A percentile compares a stretch with the other conserved stretches of the same genome.
These are phyloP conservation scores for Eilema caniola DNA, from an alignment of 2,888 invertebrate species.

Conservation along the genomic window DNA sequence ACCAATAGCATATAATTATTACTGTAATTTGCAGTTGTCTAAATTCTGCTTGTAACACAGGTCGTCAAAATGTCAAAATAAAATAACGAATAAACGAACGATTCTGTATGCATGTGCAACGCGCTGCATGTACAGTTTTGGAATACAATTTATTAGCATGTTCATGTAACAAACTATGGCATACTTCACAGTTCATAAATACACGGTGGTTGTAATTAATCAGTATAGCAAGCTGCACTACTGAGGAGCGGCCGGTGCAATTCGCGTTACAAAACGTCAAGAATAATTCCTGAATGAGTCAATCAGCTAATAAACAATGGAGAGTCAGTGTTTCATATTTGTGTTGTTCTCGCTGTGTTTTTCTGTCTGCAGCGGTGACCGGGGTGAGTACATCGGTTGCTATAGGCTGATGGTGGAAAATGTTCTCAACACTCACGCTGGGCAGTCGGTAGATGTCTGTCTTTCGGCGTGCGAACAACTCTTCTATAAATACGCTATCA, in stretches of 20 bases:
- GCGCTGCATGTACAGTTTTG: slow-evolving; percentile 34
- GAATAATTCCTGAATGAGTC: slow-evolving; percentile 60
- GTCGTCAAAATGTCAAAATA: slow-evolving; percentile 41
- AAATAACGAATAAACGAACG: slow-evolving; percentile 29
- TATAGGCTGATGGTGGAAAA: slow-evolving; percentile 70
- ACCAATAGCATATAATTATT: too few relatives aligned
- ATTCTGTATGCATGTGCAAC: slow-evolving; percentile 8
- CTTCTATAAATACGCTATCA: slow-evolving; percentile 79
- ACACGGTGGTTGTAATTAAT: slow-evolving; percentile 25
- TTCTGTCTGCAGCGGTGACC: slow-evolving; percentile 60
- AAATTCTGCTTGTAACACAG: slow-evolving; percentile 7
- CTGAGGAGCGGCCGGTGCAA: slow-evolving; percentile 31
- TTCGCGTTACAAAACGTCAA: slow-evolving; percentile 53
- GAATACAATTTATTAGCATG: slow-evolving; percentile 21
- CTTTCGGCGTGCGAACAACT: slow-evolving; percentile 80
- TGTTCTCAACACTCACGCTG: slow-evolving; percentile 78
- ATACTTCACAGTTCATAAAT: slow-evolving; percentile 35
- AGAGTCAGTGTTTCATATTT: slow-evolving; percentile 54
- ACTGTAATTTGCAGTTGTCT: too few relatives aligned
- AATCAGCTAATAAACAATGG: slow-evolving; percentile 67
- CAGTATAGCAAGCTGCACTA: slow-evolving; percentile 28
- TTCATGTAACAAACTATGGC: slow-evolving; percentile 28
- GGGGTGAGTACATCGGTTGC: slow-evolving; percentile 81
- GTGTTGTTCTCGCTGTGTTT: slow-evolving; percentile 54
- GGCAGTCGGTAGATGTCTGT: slow-evolving; percentile 81